Conservation (phyloP, 2,113 vertebrate genomes). For the Jacana jacana region DNA sequence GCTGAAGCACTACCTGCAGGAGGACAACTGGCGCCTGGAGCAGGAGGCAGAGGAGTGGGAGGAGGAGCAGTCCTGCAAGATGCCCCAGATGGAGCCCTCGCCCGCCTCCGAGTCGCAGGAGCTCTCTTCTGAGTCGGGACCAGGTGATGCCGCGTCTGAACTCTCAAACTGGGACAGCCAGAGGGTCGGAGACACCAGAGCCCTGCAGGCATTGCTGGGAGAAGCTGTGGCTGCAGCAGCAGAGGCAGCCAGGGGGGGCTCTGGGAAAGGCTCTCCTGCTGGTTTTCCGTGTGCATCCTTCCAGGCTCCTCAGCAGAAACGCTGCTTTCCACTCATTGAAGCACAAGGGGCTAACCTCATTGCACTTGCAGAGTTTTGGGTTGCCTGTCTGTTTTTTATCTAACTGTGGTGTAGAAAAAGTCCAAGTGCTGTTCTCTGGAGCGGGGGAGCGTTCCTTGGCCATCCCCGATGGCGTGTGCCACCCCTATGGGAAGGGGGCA, state of each 20-base stretch:
- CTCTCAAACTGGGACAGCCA: too few species aligned
- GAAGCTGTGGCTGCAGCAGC: background rate
- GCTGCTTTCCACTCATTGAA: background rate
- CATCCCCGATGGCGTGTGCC: accelerated
- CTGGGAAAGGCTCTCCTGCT: background rate
- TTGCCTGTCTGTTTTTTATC: background rate
- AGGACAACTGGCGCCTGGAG: constrained; percentile 92
- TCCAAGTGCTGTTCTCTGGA: background rate
- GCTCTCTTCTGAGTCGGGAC: constrained; percentile 38
- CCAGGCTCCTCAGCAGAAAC: background rate
- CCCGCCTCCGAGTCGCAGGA: constrained; percentile 35
- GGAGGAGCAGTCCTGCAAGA: constrained; percentile 87
- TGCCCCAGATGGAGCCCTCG: constrained; percentile 77
- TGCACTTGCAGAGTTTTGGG: background rate
- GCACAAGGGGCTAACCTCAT: background rate
- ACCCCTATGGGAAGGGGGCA: background rate
- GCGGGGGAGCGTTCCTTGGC: background rate
- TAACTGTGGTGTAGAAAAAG: background rate
- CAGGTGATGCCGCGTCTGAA: constrained; percentile 21
- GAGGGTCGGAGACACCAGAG: background rate
- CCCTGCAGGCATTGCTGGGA: too few species aligned
- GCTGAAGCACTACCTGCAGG: constrained; percentile 84
- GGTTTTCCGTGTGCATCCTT: background rate
- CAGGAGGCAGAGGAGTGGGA: constrained; percentile 92
- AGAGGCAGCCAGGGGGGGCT: background rate